Conservation (phyloP, 2,113 vertebrate species). For the Ailurus styani region DNA sequence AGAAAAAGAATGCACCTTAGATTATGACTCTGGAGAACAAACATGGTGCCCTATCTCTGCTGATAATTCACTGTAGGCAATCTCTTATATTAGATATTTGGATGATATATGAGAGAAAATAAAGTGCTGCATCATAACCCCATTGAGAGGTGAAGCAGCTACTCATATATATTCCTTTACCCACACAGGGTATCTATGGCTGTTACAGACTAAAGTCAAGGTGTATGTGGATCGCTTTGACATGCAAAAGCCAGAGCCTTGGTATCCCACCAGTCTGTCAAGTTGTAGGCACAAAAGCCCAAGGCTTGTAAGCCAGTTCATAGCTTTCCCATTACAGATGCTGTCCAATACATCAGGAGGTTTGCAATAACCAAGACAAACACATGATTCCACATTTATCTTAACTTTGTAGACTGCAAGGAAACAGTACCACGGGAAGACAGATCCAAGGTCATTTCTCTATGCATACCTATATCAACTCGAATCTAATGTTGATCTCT, state of each 20-base stretch:
- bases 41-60: neutral
- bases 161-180: too few species aligned
- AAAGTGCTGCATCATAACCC: neutral
- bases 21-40: neutral
- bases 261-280: neutral
- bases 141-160: neutral
- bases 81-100: neutral
- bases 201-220: neutral
- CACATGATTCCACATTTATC: neutral
- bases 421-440: neutral
- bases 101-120: neutral
- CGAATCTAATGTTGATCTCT: neutral
- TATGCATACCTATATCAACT: neutral
- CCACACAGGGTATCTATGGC: too few species aligned
- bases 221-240: neutral
- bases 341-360: rapidly evolving
- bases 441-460: neutral
- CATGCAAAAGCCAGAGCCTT: neutral
- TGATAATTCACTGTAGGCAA: neutral
- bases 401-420: neutral
- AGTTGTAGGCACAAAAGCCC: neutral
- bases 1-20: neutral
- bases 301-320: neutral
- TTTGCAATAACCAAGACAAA: neutral
- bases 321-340: neutral